These are phyloP conservation scores for Pocillopora meandrina DNA, from an alignment of 92 coral and sea anemone species.

Conservation along the genomic window DNA sequence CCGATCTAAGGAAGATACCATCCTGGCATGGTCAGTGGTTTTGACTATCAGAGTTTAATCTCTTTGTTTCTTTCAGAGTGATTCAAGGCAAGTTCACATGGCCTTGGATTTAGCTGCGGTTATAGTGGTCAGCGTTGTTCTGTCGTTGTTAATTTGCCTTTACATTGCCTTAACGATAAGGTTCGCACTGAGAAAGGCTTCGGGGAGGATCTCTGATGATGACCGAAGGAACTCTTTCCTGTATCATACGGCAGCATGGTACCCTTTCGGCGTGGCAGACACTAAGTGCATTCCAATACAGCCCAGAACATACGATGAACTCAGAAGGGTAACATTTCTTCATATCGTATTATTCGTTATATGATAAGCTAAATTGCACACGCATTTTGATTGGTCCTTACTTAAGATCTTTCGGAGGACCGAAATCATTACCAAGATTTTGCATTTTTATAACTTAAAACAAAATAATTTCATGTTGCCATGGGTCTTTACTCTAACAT, in stretches of 20 bases:
- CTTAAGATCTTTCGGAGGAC: too few species aligned
- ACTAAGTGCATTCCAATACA: slow-evolving; percentile 63
- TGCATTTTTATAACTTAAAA: too few species aligned
- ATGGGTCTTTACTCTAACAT: too few species aligned
- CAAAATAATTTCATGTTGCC: too few species aligned
- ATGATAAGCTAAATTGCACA: too few species aligned
- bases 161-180: slow-evolving; percentile 21
- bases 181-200: slow-evolving; percentile 30
- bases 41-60: too few species aligned
- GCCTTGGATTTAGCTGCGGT: not conserved
- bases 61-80: not conserved
- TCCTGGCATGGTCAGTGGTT: too few species aligned
- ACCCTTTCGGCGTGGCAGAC: slow-evolving; percentile 19
- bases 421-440: too few species aligned
- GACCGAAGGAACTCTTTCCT: slow-evolving; percentile 20
- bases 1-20: too few species aligned
- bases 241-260: slow-evolving; percentile 6
- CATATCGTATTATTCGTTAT: too few species aligned
- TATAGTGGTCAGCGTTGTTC: slow-evolving; percentile 14
- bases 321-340: slow-evolving; percentile 43
- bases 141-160: slow-evolving; percentile 5
- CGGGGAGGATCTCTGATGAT: not conserved
- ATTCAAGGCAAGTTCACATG: slow-evolving; percentile 11
- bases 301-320: slow-evolving; percentile 67
- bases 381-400: too few species aligned